Evolutionary conservation across 2,113 vertebrate genomes (phyloP).

Genomic region (Scomber colias): DNA sequence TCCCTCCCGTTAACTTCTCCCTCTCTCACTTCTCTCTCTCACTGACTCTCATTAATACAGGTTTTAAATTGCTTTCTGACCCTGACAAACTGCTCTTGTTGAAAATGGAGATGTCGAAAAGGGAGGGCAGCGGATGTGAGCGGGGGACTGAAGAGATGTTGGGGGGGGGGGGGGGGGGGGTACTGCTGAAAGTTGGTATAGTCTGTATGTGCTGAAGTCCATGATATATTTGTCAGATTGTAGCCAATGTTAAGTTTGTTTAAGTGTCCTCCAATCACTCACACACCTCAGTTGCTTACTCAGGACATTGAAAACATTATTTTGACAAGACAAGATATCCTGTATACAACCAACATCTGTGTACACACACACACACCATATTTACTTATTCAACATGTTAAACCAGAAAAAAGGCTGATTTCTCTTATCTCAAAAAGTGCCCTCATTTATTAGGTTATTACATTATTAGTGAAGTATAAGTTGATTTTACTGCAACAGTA

Average conservation of each 20-base stretch:
- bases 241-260: constrained; percentile 42
- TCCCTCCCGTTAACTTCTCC: constrained; percentile 73
- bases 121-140: constrained; percentile 60
- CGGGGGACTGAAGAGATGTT: constrained; percentile 59
- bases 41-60: constrained; percentile 83
- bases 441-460: not conserved
- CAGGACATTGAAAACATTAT: not conserved
- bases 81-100: constrained; percentile 89
- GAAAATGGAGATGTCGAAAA: constrained; percentile 86
- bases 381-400: not conserved
- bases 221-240: constrained; percentile 65
- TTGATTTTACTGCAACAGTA: constrained; percentile 10
- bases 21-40: constrained; percentile 69
- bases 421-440: not conserved
- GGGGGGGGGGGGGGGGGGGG: constrained; percentile 46
- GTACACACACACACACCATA: not conserved
- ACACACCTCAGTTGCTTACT: not conserved
- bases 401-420: not conserved
- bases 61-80: constrained; percentile 92
- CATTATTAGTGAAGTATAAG: not conserved
- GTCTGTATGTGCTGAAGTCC: constrained; percentile 57
- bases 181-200: constrained; percentile 31
- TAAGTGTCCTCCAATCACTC: constrained; percentile 35
- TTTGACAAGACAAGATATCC: not conserved
- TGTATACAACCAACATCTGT: not conserved